phyloP scores from a whole-genome alignment of 2,113 vertebrate genomes.

The Petromus typicus region DNA sequence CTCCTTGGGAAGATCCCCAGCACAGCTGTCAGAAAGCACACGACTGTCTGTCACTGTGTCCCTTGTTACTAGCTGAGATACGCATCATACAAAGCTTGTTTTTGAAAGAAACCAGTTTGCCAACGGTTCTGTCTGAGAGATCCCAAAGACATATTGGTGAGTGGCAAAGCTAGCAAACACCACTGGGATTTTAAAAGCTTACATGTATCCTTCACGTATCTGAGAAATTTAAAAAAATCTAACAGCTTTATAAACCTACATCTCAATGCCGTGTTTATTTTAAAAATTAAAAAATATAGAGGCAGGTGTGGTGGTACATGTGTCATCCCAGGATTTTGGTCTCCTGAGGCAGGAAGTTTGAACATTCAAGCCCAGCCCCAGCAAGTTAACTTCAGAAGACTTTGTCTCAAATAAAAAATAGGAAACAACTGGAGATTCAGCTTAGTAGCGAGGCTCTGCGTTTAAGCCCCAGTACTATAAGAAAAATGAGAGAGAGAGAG shows the following conservation, averaged over 20 bases:
- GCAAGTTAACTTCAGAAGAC: neutral
- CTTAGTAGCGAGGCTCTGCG: neutral
- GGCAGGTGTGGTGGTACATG: neutral
- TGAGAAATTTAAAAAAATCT: neutral
- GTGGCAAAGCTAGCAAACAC: neutral
- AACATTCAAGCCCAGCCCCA: neutral
- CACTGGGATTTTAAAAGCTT: neutral
- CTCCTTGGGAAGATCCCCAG: neutral
- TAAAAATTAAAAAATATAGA: neutral
- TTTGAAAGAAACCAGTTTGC: neutral
- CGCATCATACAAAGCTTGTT: slow-evolving; percentile 24
- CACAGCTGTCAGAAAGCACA: neutral
- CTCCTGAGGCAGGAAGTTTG: neutral
- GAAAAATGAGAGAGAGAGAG: neutral
- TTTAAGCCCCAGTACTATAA: neutral
- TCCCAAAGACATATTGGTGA: neutral
- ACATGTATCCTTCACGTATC: neutral
- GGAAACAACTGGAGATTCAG: neutral
- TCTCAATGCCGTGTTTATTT: neutral
- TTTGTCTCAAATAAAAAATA: neutral
- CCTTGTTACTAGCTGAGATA: neutral
- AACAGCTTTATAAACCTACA: neutral
- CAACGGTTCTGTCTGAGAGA: slow-evolving; percentile 1
- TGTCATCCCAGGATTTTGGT: neutral
- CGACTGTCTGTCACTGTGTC: neutral